Conservation (phyloP, 2,888 invertebrate species). For the Drosophila nr. perissopoda region DNA sequence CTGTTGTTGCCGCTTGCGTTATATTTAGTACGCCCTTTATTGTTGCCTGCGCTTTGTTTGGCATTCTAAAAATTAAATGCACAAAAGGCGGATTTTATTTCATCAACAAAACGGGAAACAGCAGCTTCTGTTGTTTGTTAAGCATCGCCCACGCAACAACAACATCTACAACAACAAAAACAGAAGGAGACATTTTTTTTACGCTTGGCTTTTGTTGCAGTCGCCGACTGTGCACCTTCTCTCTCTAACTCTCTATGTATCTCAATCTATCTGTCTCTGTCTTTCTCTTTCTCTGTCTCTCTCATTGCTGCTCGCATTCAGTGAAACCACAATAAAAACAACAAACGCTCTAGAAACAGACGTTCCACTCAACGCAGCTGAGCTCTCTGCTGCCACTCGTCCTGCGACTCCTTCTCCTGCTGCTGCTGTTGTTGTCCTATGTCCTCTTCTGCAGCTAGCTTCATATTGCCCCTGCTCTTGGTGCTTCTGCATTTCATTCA, state of each 20-base stretch:
- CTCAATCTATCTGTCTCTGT: background rate
- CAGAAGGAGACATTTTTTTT: constrained; percentile 72
- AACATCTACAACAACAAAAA: constrained; percentile 29
- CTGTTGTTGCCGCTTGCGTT: constrained; percentile 60
- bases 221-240: constrained; percentile 22
- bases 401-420: constrained; percentile 9
- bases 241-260: background rate
- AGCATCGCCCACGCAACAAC: constrained; percentile 78
- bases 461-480: constrained; percentile 9
- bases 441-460: background rate
- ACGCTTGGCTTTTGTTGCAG: constrained; percentile 64
- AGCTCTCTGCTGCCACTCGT: constrained; percentile 41
- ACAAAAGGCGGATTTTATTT: constrained; percentile 82
- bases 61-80: constrained; percentile 80
- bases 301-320: constrained; percentile 4
- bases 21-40: constrained; percentile 76
- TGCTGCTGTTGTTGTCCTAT: constrained; percentile 1
- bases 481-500: constrained; percentile 57
- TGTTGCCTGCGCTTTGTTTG: constrained; percentile 78
- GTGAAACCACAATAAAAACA: constrained; percentile 58
- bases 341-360: constrained; percentile 71
- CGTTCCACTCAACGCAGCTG: constrained; percentile 78
- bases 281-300: background rate
- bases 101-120: constrained; percentile 80
- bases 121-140: constrained; percentile 80